Percentiles rank a stretch among this genome's conserved stretches.
Evolutionary conservation across 2,113 vertebrate genomes (phyloP).

Genomic region (Tursiops truncatus): DNA sequence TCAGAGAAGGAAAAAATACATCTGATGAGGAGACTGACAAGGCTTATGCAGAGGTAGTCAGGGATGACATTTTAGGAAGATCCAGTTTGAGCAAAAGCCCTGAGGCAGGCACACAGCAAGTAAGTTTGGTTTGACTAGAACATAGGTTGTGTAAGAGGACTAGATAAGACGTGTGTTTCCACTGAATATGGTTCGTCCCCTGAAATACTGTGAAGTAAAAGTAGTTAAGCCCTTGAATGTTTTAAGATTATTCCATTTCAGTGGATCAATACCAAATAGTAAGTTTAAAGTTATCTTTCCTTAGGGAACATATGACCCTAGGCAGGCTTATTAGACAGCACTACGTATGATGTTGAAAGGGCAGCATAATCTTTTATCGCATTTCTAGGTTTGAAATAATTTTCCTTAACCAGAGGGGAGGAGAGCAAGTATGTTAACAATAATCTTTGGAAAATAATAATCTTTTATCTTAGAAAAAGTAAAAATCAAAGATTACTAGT

Average conservation of each 20-base stretch:
- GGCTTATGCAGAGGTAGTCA: not conserved
- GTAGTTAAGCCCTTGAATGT: not conserved
- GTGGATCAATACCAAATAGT: not conserved
- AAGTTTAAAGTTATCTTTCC: not conserved
- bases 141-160: not conserved
- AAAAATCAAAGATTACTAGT: not conserved
- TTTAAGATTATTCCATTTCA: constrained; percentile 2
- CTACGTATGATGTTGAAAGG: not conserved
- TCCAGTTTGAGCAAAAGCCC: not conserved
- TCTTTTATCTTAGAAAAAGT: not conserved
- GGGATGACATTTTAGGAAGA: not conserved
- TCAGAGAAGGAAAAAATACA: not conserved
- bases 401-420: constrained; percentile 18
- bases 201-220: not conserved
- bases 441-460: not conserved
- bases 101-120: not conserved
- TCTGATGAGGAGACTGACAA: not conserved
- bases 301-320: not conserved
- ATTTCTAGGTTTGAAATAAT: constrained; percentile 8
- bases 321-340: not conserved
- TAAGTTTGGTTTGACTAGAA: not conserved
- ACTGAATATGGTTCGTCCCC: not conserved
- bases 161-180: not conserved
- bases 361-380: not conserved
- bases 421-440: not conserved